These are phyloP conservation scores for Serrognathus titanus DNA, from an alignment of 2,888 invertebrate genomes.

Conservation along the genomic window DNA sequence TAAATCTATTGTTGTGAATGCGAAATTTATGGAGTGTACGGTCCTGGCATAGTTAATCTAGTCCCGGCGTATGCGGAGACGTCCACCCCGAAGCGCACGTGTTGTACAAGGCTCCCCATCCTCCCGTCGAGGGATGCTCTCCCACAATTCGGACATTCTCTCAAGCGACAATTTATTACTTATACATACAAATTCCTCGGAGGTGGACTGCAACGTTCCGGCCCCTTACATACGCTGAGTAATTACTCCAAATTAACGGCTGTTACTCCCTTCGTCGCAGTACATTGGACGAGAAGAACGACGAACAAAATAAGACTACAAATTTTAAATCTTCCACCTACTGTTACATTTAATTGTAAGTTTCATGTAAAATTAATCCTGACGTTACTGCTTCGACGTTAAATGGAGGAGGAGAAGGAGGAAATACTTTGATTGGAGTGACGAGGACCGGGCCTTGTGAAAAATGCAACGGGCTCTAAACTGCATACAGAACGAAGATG, in stretches of 20 bases:
- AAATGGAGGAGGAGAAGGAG: no score
- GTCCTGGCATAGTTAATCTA: slow-evolving; percentile 42
- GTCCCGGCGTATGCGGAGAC: slow-evolving; percentile 42
- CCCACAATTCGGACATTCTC: slow-evolving; percentile 57
- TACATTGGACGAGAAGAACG: no score
- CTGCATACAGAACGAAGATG: no score
- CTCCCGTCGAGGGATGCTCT: slow-evolving; percentile 40
- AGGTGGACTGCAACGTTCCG: slow-evolving; percentile 10
- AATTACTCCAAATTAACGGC: slow-evolving; percentile 21
- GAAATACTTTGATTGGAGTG: no score
- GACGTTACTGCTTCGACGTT: no score
- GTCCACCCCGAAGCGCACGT: slow-evolving; percentile 43
- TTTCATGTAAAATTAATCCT: no score
- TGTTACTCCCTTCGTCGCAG: no score
- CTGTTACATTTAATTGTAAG: no score
- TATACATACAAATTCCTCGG: slow-evolving; percentile 41
- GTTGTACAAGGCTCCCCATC: slow-evolving; percentile 40
- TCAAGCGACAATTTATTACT: slow-evolving; percentile 53
- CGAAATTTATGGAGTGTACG: slow-evolving; percentile 18
- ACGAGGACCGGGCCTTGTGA: no score
- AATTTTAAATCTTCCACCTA: no score
- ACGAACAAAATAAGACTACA: no score
- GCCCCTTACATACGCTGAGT: slow-evolving; percentile 18
- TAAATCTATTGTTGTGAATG: slow-evolving; percentile 4
- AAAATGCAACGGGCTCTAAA: no score